Conservation (phyloP, 2,888 invertebrate genomes). For the Phaonia tiefii region DNA sequence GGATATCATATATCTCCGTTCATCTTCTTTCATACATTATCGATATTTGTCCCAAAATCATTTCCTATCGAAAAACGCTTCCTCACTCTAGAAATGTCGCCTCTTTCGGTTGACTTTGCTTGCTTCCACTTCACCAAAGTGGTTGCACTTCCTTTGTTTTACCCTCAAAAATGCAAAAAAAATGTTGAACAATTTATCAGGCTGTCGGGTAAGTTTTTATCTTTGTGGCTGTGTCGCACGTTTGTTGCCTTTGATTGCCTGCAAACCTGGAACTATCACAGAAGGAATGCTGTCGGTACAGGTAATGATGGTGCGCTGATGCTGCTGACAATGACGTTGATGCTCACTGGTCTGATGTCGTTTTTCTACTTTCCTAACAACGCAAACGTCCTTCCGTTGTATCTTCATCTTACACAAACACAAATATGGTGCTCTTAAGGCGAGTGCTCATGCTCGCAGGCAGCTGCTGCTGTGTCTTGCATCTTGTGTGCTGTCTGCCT, state of each 20-base stretch:
- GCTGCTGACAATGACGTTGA: not conserved
- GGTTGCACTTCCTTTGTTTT: slow-evolving; percentile 37
- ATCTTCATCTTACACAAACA: not conserved
- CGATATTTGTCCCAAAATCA: slow-evolving; percentile 1
- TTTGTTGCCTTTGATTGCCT: slow-evolving; percentile 1
- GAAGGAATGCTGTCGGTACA: slow-evolving; percentile 38
- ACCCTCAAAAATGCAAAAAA: not conserved
- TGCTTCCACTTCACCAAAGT: slow-evolving; percentile 12
- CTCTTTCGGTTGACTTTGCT: not conserved
- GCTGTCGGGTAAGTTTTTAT: slow-evolving; percentile 26
- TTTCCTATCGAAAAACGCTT: slow-evolving; percentile 23
- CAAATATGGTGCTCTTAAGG: slow-evolving; percentile 27
- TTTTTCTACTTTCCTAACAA: slow-evolving; percentile 23
- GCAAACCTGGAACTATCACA: slow-evolving; percentile 28
- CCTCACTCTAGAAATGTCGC: slow-evolving; percentile 11
- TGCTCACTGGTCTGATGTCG: slow-evolving; percentile 12
- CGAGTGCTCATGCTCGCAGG: slow-evolving; percentile 22
- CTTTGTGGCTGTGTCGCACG: not conserved
- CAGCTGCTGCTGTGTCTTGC: slow-evolving; percentile 53
- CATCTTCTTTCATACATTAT: too few relatives aligned
- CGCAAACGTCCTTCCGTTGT: not conserved
- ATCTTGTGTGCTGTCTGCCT: slow-evolving; percentile 43
- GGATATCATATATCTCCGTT: too few relatives aligned
- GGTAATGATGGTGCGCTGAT: slow-evolving; percentile 6
- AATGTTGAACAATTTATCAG: slow-evolving; percentile 1